These are phyloP conservation scores for Callitettix versicolor DNA, from an alignment of 1,140 invertebrate species.

Conservation along the genomic window DNA sequence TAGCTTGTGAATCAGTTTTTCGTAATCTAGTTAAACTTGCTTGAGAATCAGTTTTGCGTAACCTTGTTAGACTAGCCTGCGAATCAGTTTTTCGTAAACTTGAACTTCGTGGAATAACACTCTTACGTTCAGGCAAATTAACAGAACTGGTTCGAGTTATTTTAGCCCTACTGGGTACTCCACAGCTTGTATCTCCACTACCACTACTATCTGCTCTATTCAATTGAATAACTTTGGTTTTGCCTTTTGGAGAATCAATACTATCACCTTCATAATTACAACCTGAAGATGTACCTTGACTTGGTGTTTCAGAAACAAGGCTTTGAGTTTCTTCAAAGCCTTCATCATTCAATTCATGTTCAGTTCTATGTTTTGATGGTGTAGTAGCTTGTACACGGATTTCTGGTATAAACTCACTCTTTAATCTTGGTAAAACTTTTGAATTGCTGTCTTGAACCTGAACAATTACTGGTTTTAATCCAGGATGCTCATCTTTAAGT, in stretches of 20 bases:
- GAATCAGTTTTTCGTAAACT: constrained; percentile 33
- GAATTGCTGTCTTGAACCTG: constrained; percentile 1
- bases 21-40: constrained; percentile 15
- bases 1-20: not conserved
- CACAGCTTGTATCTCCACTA: constrained; percentile 24
- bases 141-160: constrained; percentile 25
- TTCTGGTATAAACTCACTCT: constrained; percentile 35
- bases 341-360: constrained; percentile 70
- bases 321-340: constrained; percentile 83
- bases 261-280: constrained; percentile 54
- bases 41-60: constrained; percentile 30
- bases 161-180: constrained; percentile 21
- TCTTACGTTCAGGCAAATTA: constrained; percentile 28
- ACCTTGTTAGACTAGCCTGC: constrained; percentile 22
- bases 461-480: not conserved
- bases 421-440: constrained; percentile 15
- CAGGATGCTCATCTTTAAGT: not conserved
- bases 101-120: constrained; percentile 30
- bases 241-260: constrained; percentile 32
- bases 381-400: constrained; percentile 32
- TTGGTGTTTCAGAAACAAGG: constrained; percentile 70
- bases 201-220: constrained; percentile 28
- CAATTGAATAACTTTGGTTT: constrained; percentile 16
- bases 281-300: constrained; percentile 63
- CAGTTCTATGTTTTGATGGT: constrained; percentile 32